Percentiles rank a stretch among this genome's conserved stretches.
phyloP scores from a whole-genome alignment of 2,888 invertebrate species.

The Galeruca laticollis region DNA sequence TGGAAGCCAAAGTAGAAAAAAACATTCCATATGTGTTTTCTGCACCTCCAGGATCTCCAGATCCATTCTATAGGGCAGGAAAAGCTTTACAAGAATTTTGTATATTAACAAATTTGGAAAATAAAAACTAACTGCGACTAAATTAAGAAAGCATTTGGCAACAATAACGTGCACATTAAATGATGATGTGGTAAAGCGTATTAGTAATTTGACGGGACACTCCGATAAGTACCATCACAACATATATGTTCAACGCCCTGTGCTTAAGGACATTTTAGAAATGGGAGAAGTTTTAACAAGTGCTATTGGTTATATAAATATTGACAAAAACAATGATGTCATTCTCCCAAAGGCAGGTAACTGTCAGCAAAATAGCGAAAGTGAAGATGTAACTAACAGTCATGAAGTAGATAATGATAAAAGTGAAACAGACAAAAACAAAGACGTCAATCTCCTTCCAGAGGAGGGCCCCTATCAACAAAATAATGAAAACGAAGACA shows the following conservation, averaged over 20 bases:
- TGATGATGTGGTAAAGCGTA: not conserved
- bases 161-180: constrained; percentile 20
- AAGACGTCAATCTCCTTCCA: too few species aligned
- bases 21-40: too few species aligned
- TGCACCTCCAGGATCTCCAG: too few species aligned
- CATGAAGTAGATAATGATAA: too few species aligned
- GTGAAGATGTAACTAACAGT: too few species aligned
- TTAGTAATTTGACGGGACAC: not conserved
- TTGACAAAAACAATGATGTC: too few species aligned
- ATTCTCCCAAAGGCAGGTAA: too few species aligned
- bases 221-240: not conserved
- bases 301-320: constrained; percentile 21
- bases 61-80: constrained; percentile 12
- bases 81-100: constrained; percentile 16
- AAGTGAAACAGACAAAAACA: too few species aligned
- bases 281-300: constrained; percentile 28
- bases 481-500: too few species aligned
- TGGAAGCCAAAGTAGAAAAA: too few species aligned
- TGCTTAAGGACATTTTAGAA: constrained; percentile 11
- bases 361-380: too few species aligned
- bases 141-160: constrained; percentile 26
- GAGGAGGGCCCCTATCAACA: too few species aligned
- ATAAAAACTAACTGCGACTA: constrained; percentile 21
- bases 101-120: not conserved
- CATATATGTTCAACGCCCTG: constrained; percentile 25